These are phyloP conservation scores for Phymorhynchus buccinoides DNA, from an alignment of 1,140 invertebrate genomes.

Conservation along the genomic window DNA sequence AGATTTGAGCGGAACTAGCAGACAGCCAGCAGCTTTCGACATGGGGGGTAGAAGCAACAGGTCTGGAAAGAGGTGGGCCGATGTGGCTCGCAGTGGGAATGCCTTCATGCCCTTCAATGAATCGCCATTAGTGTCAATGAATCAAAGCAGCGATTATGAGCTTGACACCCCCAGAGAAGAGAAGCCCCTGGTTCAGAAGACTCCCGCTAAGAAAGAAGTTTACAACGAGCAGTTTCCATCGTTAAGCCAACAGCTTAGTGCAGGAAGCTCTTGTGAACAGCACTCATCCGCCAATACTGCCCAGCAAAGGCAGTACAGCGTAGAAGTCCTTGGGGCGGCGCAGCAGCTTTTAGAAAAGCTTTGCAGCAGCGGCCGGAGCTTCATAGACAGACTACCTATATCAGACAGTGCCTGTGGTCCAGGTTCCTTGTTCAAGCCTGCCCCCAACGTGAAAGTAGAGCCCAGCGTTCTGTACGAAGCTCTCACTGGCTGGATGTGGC, in stretches of 20 bases:
- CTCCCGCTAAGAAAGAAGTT: background rate
- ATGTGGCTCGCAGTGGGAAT: slow-evolving; percentile 11
- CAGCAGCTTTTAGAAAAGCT: slow-evolving; percentile 11
- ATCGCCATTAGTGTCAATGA: background rate
- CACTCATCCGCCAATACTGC: background rate
- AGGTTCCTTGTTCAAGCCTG: background rate
- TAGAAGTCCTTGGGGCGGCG: background rate
- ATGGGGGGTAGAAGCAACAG: background rate
- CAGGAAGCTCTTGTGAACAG: background rate
- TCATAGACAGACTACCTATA: too few relatives aligned
- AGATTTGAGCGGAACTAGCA: background rate
- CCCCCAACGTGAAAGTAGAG: background rate
- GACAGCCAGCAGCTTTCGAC: background rate
- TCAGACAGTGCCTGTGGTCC: background rate
- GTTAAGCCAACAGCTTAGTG: background rate
- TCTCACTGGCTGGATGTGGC: slow-evolving; percentile 25
- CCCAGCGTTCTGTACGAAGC: slow-evolving; percentile 23
- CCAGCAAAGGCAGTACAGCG: background rate
- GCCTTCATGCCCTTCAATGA: background rate
- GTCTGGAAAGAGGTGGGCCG: slow-evolving; percentile 24
- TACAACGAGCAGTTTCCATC: slow-evolving; percentile 17
- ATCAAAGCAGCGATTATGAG: background rate
- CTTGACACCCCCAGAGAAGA: background rate
- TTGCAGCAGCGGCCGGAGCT: background rate
- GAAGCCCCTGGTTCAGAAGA: background rate